phyloP scores from a whole-genome alignment of 2,113 vertebrate genomes.

The Callionymus lyra region DNA sequence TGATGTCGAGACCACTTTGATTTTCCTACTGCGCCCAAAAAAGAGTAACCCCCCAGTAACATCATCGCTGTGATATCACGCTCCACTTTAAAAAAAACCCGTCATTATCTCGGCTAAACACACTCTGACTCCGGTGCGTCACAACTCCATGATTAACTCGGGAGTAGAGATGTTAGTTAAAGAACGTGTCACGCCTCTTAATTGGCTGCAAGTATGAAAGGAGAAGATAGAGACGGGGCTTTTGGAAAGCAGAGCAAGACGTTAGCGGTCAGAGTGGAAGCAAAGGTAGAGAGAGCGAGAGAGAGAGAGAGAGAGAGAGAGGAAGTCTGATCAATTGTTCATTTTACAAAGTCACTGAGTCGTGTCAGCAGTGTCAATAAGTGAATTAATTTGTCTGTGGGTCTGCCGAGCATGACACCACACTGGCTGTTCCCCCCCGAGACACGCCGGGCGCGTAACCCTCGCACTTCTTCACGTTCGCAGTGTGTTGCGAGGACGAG shows the following conservation, averaged over 20 bases:
- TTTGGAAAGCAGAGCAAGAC: neutral
- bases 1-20: constrained; percentile 32
- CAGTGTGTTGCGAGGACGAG: neutral
- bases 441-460: constrained; percentile 45
- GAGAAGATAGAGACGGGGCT: constrained; percentile 6
- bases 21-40: constrained; percentile 32
- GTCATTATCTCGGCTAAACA: too few relatives aligned
- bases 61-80: too few relatives aligned
- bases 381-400: constrained; percentile 76
- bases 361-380: constrained; percentile 79
- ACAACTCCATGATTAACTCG: constrained; percentile 48
- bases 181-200: constrained; percentile 67
- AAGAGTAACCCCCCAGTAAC: too few relatives aligned
- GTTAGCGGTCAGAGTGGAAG: constrained; percentile 3
- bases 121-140: too few relatives aligned
- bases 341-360: constrained; percentile 85
- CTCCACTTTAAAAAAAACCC: too few relatives aligned
- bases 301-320: constrained; percentile 34
- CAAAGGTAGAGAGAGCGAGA: constrained; percentile 43
- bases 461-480: constrained; percentile 7
- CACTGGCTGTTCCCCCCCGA: constrained; percentile 40
- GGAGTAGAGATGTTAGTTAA: constrained; percentile 79
- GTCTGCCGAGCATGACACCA: constrained; percentile 64
- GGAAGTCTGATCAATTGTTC: constrained; percentile 82
- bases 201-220: constrained; percentile 52